Evolutionary conservation across 2,888 invertebrate species (phyloP).

Genomic region (Capitulum mitella): DNA sequence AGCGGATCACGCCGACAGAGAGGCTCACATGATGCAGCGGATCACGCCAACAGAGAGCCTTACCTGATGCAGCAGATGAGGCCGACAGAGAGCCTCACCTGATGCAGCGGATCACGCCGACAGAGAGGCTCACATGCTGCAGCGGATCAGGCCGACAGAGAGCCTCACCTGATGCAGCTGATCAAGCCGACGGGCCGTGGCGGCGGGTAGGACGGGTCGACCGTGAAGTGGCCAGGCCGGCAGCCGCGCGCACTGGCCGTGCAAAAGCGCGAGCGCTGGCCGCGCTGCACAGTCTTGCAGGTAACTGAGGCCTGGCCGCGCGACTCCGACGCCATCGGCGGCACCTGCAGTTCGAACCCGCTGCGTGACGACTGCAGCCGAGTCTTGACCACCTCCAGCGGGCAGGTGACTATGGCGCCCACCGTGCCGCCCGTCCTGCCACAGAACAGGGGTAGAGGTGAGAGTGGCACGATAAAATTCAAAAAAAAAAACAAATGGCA

Average conservation of each 20-base stretch:
- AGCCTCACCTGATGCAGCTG: neutral
- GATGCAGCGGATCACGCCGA: neutral
- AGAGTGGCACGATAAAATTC: too few relatives aligned
- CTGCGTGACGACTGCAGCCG: conserved; percentile 85
- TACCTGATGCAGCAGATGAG: too few relatives aligned
- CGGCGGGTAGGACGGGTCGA: neutral
- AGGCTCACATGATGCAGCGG: neutral
- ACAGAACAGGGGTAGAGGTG: too few relatives aligned
- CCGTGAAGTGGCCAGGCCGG: neutral
- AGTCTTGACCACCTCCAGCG: conserved; percentile 95
- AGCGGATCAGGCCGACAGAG: neutral
- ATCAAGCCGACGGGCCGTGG: neutral
- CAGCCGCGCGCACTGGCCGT: neutral
- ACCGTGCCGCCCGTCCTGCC: conserved; percentile 89
- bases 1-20: neutral
- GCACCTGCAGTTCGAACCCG: conserved; percentile 32
- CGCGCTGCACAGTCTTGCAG: neutral
- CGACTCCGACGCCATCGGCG: conserved; percentile 3
- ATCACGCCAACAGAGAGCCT: too few relatives aligned
- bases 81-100: neutral
- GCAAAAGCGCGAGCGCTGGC: neutral
- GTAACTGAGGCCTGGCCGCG: conserved; percentile 27
- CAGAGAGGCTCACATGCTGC: too few relatives aligned
- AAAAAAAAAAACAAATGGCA: too few relatives aligned
- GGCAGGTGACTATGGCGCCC: conserved; percentile 94